Evolutionary conservation across 2,113 vertebrate species (phyloP), one percentile per base, ranked within the genome.

Genomic region (Neopipo cinnamomea): DNA sequence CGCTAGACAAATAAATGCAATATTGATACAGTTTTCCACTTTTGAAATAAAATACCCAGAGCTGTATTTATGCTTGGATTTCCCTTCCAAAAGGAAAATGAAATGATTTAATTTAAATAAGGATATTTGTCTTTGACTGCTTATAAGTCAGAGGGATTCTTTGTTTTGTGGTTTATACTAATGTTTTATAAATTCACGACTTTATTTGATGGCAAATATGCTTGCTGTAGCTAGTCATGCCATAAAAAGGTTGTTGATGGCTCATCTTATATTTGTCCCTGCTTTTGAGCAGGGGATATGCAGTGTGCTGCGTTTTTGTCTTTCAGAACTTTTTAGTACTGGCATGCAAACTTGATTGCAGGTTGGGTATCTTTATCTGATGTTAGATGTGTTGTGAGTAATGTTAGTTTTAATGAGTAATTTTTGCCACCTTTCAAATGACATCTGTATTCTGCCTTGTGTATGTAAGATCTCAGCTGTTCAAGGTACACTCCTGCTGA

Each of bases 401-500:
- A 62, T 81, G 77, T 67, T 91, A 62, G 33, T 93, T 93, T 91
- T 86, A 94, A 86, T 82, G 87, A 95, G 65, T 75, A 79, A 66
- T 92, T 97, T 95, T 81, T 50, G 37, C 49, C 50, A 78, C 63
- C 67, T 95, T 96, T 93, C 30, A 90, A 47, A 79, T 97, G 78
- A 87, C 73, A 82, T 93, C 89, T 82, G 63, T 94, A 65, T 89
- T 83, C 61, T 95, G 68, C 56, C 65, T 88, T 72, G 39, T 77
- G 21, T 81, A 22, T 73, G 1, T 50, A 86, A 83, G 78, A 93
- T 93, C 80, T 97, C 88, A 95, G 80, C 91, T 96, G 86, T 94
- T 93, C 39, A 82, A 88, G 93, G 94, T 92, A 84, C 46, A n/a
- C 31, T 91, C 50, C 88, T 50, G 25, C 94, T 95, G 93, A 94